These are phyloP conservation scores for Anarhynchus alexandrinus DNA, from an alignment of 2,113 vertebrate genomes.

Conservation along the genomic window DNA sequence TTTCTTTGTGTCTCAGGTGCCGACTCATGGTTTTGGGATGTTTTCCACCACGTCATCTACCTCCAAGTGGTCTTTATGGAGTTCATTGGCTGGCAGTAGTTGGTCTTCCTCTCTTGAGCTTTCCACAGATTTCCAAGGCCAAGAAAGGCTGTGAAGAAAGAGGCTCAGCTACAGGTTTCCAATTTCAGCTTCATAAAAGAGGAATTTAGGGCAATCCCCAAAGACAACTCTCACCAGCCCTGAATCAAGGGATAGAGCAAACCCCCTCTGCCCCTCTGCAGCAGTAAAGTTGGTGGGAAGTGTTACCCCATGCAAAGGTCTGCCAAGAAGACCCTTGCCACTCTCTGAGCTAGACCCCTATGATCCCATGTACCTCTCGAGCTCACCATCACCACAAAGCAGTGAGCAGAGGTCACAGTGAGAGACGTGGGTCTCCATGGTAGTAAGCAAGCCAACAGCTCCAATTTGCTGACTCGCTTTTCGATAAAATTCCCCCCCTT, in stretches of 20 bases:
- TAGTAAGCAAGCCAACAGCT: neutral
- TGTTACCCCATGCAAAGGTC: neutral
- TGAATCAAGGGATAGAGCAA: neutral
- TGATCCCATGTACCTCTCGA: neutral
- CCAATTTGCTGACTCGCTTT: neutral
- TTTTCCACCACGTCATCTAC: neutral
- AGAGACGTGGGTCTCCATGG: neutral
- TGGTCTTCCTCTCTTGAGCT: neutral
- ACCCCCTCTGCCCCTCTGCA: fast-evolving
- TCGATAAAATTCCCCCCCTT: neutral
- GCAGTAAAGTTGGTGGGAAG: neutral
- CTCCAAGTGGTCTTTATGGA: neutral
- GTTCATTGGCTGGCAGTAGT: neutral
- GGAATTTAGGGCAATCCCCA: neutral
- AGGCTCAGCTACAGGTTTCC: neutral
- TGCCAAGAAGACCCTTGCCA: neutral
- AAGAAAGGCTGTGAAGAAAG: neutral
- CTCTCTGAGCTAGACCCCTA: neutral
- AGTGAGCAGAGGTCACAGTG: neutral
- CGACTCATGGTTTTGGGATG: neutral
- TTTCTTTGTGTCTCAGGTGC: neutral
- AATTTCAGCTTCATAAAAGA: neutral
- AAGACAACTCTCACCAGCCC: neutral
- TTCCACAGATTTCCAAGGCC: neutral
- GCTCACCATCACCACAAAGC: neutral